A percentile compares a stretch with the other conserved stretches of the same genome.
Conservation (phyloP, 2,113 vertebrate genomes). For the Gulo gulo region DNA sequence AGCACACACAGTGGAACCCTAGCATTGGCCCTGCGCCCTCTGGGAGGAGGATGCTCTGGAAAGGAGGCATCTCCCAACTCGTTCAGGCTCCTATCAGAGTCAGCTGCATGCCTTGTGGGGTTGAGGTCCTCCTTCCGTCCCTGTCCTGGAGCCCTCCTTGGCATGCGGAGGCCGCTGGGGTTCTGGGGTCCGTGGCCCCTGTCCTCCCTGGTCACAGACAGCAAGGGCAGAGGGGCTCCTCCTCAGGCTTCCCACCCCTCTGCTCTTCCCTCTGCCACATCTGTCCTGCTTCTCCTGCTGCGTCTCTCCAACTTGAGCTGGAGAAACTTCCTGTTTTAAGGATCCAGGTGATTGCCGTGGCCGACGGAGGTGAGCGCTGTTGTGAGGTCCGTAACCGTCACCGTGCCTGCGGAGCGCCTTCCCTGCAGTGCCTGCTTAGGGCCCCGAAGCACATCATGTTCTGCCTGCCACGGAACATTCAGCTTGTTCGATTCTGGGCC, state of each 20-base stretch:
- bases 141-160: not conserved
- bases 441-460: not conserved
- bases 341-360: not conserved
- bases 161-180: not conserved
- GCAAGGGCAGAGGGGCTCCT: not conserved
- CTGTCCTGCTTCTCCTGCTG: not conserved
- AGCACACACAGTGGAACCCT: not conserved
- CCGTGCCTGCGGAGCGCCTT: not conserved
- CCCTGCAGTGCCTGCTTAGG: not conserved
- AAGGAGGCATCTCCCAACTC: not conserved
- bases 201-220: not conserved
- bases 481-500: not conserved
- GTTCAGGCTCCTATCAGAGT: not conserved
- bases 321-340: not conserved
- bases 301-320: not conserved
- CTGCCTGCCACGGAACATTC: not conserved
- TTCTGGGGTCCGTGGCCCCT: not conserved
- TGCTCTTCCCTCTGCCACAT: not conserved
- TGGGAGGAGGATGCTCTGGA: not conserved
- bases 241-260: not conserved
- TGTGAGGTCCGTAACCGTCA: not conserved
- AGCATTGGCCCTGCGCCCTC: not conserved
- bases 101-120: not conserved
- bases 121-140: not conserved
- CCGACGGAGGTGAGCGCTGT: not conserved